Evolutionary conservation across 2,888 invertebrate genomes (phyloP).

Genomic region (Agrotis puta): DNA sequence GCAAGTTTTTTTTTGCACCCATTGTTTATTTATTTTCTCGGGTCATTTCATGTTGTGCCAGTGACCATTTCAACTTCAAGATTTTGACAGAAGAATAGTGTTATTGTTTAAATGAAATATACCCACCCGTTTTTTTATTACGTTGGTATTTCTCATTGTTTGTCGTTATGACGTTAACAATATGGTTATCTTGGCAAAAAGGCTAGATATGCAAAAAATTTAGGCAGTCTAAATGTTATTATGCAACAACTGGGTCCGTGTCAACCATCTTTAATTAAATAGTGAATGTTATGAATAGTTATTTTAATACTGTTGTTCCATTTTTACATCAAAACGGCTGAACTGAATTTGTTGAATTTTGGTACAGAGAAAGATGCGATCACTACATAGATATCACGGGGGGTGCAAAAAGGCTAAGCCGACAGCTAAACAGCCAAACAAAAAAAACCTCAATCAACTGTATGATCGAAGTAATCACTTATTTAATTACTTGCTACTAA

Average conservation of each 20-base stretch:
- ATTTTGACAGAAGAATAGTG: conserved; percentile 45
- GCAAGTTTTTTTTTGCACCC: conserved; percentile 4
- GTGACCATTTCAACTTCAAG: conserved; percentile 2
- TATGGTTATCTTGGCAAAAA: not conserved
- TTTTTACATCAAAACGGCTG: no score
- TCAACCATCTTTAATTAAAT: conserved; percentile 1
- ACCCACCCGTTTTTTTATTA: conserved; percentile 9
- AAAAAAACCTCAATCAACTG: no score
- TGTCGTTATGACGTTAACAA: not conserved
- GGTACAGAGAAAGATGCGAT: no score
- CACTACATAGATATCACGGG: no score
- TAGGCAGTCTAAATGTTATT: not conserved
- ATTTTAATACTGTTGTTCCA: no score
- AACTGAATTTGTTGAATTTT: no score
- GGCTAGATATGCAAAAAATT: not conserved
- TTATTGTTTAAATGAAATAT: conserved; percentile 18
- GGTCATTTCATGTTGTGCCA: not conserved
- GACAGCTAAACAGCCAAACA: no score
- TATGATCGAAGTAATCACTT: not conserved
- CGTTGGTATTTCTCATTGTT: conserved; percentile 14
- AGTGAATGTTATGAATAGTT: no score
- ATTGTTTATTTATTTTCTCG: conserved; percentile 32
- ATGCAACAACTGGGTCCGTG: not conserved
- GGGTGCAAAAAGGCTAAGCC: no score
- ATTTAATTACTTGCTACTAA: not conserved